Conservation (phyloP, 2,888 invertebrate genomes). For the Tanypteryx hageni region DNA sequence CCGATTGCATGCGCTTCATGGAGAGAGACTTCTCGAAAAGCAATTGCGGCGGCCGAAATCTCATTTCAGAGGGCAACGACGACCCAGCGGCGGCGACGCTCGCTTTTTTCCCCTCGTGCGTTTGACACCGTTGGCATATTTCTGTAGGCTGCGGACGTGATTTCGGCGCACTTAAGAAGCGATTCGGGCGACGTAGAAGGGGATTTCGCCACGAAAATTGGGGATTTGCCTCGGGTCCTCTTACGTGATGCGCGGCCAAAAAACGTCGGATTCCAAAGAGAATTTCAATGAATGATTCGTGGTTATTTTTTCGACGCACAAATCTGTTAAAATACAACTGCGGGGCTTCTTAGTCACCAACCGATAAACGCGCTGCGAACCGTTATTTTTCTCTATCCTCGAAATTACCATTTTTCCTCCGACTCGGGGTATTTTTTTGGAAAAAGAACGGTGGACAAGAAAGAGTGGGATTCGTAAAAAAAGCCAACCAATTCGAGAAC, state of each 20-base stretch:
- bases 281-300: constrained; percentile 5
- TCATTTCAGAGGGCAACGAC: too few relatives aligned
- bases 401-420: constrained; percentile 19
- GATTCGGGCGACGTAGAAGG: background rate
- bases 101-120: background rate
- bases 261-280: background rate
- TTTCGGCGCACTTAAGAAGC: background rate
- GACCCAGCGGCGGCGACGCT: background rate
- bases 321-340: background rate
- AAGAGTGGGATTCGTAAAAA: background rate
- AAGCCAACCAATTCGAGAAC: constrained; percentile 4
- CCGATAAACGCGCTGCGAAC: background rate
- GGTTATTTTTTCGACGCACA: background rate
- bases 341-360: background rate
- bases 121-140: constrained; percentile 13
- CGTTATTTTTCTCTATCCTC: constrained; percentile 6
- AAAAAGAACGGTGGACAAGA: background rate
- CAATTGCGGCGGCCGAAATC: constrained; percentile 2
- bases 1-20: background rate
- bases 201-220: background rate
- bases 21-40: background rate
- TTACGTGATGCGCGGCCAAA: constrained; percentile 3
- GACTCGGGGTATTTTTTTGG: background rate
- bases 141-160: background rate
- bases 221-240: background rate